Percentiles rank a stretch among this genome's conserved stretches.
Evolutionary conservation across 1,140 invertebrate species (phyloP).

Genomic region (Spodoptera frugiperda): DNA sequence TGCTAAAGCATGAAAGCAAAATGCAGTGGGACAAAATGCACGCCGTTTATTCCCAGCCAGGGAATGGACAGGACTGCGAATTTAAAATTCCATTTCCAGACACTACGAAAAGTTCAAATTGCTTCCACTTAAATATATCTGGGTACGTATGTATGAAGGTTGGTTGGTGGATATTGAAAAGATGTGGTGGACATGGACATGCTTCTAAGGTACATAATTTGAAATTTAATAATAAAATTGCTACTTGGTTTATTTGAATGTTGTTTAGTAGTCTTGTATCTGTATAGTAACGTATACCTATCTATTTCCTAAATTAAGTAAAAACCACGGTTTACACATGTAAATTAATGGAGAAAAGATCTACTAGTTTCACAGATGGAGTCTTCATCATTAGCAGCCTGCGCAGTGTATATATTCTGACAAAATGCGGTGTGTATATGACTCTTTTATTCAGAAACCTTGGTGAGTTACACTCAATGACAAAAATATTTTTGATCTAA

Average conservation of each 20-base stretch:
- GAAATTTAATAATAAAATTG: background rate
- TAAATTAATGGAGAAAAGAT: no score
- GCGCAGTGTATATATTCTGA: no score
- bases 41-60: constrained; percentile 66
- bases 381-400: no score
- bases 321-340: no score
- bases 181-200: background rate
- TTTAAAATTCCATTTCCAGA: constrained; percentile 78
- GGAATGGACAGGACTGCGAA: constrained; percentile 59
- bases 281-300: no score
- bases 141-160: background rate
- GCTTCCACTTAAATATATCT: constrained; percentile 53
- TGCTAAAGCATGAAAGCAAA: constrained; percentile 48
- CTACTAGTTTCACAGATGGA: no score
- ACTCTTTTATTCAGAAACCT: background rate
- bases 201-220: background rate
- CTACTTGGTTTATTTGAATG: background rate
- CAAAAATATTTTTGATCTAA: background rate
- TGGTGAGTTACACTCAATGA: no score
- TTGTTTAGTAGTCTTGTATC: no score
- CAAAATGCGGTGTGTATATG: no score
- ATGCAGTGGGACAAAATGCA: constrained; percentile 51
- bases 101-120: constrained; percentile 70
- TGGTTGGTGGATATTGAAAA: constrained; percentile 28
- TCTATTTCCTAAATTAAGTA: no score